Base-by-base conservation (phyloP, 1,140 invertebrate species). In the Bicyclus anynana region DNA sequence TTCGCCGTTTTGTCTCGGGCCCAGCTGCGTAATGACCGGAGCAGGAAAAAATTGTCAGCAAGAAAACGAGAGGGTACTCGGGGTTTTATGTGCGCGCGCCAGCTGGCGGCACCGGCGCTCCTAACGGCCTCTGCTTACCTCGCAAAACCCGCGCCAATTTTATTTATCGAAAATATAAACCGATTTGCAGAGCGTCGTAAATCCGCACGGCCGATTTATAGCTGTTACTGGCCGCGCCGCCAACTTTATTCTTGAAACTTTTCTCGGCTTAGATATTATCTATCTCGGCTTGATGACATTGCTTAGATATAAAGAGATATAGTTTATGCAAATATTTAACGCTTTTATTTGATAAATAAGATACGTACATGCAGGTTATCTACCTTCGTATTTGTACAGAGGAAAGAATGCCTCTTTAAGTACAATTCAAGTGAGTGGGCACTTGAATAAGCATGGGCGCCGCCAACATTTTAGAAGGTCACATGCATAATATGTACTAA, bases 121-220 rank as follows among this genome's bases (percentile, higher is more conserved):
- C 84, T 85, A 87, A 87, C 84, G 74, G 82, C 77, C 80, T 80
- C 80, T 86, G 84, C 84, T 86, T 86, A 87, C 79, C 84, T 87
- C 75, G 84, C 84, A 84, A 86, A 86, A 84, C 79, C 79, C 80
- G 83, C 79, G 84, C 84, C 84, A 86, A 87, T 87, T 87, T 87
- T 87, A 87, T 88, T 88, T 88, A 88, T 88, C 85, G 85, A 86
- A 86, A 86, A 86, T 88, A 88, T 88, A 86, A 88, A 85, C 76
- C 81, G 83, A 86, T 88, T 88, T 88, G 77, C 85, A 69, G 80
- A 84, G 77, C 75, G 69, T 82, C 83, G 81, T 84, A 84, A 84
- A 86, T 77, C 74, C 71, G 69, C 68, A 82, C 71, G 71, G 67
- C 71, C 77, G 83, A 87, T 87, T 86, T 86, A 84, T 84, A 71